These are phyloP conservation scores for Dynastes hyllus DNA, from an alignment of 2,888 invertebrate species.

Conservation along the genomic window DNA sequence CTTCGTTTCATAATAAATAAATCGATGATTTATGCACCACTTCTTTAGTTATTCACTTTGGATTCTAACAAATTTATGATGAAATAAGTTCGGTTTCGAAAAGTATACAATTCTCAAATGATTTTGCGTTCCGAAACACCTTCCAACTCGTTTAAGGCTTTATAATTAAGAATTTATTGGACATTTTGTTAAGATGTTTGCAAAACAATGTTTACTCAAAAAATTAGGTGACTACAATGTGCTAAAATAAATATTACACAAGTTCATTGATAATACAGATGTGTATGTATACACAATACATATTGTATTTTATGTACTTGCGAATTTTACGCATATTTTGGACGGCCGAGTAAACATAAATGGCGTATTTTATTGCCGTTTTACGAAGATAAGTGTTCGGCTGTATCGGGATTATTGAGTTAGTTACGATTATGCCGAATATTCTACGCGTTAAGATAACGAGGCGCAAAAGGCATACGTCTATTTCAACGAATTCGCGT, in stretches of 20 bases:
- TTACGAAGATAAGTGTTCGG: slow-evolving; percentile 1
- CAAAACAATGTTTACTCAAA: slow-evolving; percentile 33
- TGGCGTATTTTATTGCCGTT: slow-evolving; percentile 3
- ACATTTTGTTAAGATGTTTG: slow-evolving; percentile 35
- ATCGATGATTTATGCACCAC: too few species aligned
- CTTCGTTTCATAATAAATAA: too few species aligned
- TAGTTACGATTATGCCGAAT: slow-evolving; percentile 3
- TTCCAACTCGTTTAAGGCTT: background rate
- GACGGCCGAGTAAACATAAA: slow-evolving; percentile 3
- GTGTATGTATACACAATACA: slow-evolving; percentile 19
- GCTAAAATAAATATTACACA: slow-evolving; percentile 39
- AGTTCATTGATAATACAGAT: slow-evolving; percentile 21
- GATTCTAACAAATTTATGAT: too few species aligned
- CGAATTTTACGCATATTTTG: slow-evolving; percentile 24
- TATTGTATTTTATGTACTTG: slow-evolving; percentile 24
- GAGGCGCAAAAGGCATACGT: slow-evolving; percentile 3
- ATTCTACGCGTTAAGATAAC: background rate
- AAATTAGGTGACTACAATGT: slow-evolving; percentile 45
- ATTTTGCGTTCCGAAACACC: background rate
- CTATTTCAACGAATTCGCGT: background rate
- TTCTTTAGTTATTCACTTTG: too few species aligned
- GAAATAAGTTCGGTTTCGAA: too few species aligned
- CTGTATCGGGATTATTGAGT: slow-evolving; percentile 1
- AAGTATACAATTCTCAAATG: background rate
- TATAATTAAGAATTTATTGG: slow-evolving; percentile 34